Evolutionary conservation across 2,797 vertebrate species (phyloP), one percentile per base, ranked within the genome.

Genomic region (Erpetoichthys calabaricus): DNA sequence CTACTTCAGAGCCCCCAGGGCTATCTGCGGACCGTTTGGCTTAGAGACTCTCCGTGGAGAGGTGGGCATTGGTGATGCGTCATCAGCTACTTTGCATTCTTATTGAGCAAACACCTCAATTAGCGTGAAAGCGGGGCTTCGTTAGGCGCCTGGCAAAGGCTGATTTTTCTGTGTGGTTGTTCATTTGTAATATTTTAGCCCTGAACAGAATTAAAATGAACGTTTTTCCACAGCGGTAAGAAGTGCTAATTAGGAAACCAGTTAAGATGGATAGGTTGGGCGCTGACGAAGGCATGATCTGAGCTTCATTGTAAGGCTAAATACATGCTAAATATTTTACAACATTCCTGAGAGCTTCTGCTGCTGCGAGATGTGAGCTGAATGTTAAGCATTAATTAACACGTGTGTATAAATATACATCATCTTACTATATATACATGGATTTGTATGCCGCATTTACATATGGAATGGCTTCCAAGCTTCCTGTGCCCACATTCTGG

Each of bases 221-320:
- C 25, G 25, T 25, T 25, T 25, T 25, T 25, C 25, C 25, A 25
- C 25, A 25, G 25, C n/a, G n/a, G 45, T 4, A 51, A 51, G n/a
- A 51, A 4, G 8, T 3, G 8, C 53, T 54, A 54, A 54, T 54
- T 54, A 54, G 53, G 53, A 42, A 41, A 8, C 53, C 8, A 25
- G 3, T 54, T 54, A 54, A 42, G 53, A 54, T 7, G 5, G 42
- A 6, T 7, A 6, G 41, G n/a, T 43, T 5, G 6, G 42, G 41
- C 44, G 53, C 42, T 5, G 10, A 41, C 6, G 8, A 54, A 54
- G 6, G 53, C 7, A 54, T 25, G 25, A 41, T 54, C 53, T 7
- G 10, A 54, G 44, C 53, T 54, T 54, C 44, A 51, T 54, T 54
- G 42, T 7, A 54, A 54, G 53, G 53, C 53, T 54, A 54, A 54